These are phyloP conservation scores for Notodonta ziczac DNA, from an alignment of 2,888 invertebrate genomes.

Conservation along the genomic window DNA sequence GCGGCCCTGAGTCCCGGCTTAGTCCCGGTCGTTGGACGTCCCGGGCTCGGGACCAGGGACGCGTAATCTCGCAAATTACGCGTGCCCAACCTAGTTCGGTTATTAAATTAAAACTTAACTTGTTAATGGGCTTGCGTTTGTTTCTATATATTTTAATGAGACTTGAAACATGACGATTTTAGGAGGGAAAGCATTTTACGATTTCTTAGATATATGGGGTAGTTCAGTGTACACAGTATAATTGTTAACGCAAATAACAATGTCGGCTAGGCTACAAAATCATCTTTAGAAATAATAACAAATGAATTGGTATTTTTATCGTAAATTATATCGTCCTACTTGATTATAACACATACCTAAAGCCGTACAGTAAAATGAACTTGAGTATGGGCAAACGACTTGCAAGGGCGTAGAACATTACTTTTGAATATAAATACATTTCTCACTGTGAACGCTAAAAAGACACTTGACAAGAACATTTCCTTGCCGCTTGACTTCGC, in stretches of 20 bases:
- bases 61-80: conserved; percentile 52
- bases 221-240: too few relatives aligned
- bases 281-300: too few relatives aligned
- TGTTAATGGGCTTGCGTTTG: conserved; percentile 1
- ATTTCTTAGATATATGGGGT: too few relatives aligned
- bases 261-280: too few relatives aligned
- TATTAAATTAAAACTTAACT: conserved; percentile 50
- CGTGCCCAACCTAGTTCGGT: conserved; percentile 41
- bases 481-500: conserved; percentile 42
- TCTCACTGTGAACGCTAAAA: conserved; percentile 3
- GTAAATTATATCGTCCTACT: too few relatives aligned
- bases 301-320: too few relatives aligned
- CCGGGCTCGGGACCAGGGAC: conserved; percentile 19
- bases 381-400: background rate
- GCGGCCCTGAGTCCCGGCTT: conserved; percentile 37
- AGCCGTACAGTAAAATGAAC: too few relatives aligned
- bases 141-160: background rate
- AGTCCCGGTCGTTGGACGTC: conserved; percentile 28
- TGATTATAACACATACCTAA: too few relatives aligned
- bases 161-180: background rate
- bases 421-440: conserved; percentile 5
- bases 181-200: background rate
- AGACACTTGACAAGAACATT: conserved; percentile 44
- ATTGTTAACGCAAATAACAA: too few relatives aligned
- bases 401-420: background rate